Percentiles rank a stretch among this genome's conserved stretches.
These are phyloP conservation scores for Dendroctonus ponderosae DNA, from an alignment of 1,140 invertebrate species.

Conservation along the genomic window DNA sequence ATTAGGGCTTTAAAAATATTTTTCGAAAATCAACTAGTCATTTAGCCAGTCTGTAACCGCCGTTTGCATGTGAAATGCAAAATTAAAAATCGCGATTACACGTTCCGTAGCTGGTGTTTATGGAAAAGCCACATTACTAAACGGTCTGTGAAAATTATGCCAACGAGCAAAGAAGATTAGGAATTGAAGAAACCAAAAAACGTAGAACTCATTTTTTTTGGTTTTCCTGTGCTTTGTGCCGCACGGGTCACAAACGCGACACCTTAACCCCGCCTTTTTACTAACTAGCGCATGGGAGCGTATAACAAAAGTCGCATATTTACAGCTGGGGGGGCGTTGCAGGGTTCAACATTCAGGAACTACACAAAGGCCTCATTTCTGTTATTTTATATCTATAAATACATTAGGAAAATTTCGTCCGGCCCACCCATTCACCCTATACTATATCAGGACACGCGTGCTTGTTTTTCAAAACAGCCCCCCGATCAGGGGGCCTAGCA, in stretches of 20 bases:
- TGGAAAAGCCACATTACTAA: neutral
- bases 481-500: neutral
- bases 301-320: slow-evolving; percentile 1
- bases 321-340: slow-evolving; percentile 21
- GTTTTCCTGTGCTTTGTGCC: neutral
- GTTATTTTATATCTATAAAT: slow-evolving; percentile 23
- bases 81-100: slow-evolving; percentile 18
- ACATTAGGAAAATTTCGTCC: slow-evolving; percentile 13
- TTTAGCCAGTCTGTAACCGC: slow-evolving; percentile 26
- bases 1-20: slow-evolving; percentile 30
- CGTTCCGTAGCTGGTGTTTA: slow-evolving; percentile 15
- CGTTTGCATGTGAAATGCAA: slow-evolving; percentile 11
- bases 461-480: slow-evolving; percentile 17
- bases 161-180: no score
- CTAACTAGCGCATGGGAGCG: slow-evolving; percentile 2
- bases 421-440: slow-evolving; percentile 5
- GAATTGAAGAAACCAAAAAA: no score
- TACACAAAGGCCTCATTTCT: slow-evolving; percentile 9
- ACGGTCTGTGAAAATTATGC: no score
- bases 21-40: slow-evolving; percentile 22
- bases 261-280: slow-evolving; percentile 12
- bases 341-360: neutral
- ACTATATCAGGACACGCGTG: slow-evolving; percentile 11
- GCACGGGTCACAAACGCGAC: neutral
- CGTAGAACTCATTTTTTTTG: neutral